A percentile compares a stretch with the other conserved stretches of the same genome.
phyloP scores from a whole-genome alignment of 2,113 vertebrate genomes.

The Nyctibius bracteatus region DNA sequence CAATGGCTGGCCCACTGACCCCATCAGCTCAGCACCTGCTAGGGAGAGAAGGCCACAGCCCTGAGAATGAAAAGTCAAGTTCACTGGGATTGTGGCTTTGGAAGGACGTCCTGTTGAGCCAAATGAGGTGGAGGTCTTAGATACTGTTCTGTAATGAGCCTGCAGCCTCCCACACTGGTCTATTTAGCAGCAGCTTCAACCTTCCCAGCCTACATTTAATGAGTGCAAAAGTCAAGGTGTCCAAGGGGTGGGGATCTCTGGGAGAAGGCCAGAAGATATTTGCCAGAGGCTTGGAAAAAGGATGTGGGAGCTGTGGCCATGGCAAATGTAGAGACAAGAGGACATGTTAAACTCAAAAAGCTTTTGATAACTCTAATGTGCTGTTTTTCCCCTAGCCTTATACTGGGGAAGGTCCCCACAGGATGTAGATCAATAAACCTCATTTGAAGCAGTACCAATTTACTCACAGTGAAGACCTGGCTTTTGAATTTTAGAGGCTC shows the following conservation, averaged over 20 bases:
- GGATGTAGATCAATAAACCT: background rate
- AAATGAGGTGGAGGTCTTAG: background rate
- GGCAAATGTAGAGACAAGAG: background rate
- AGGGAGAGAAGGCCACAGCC: background rate
- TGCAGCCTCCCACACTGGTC: background rate
- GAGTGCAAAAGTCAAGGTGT: background rate
- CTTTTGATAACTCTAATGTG: background rate
- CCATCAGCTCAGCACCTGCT: background rate
- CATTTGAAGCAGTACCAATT: background rate
- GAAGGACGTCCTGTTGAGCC: background rate
- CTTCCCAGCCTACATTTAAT: background rate
- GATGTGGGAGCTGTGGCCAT: fast-evolving
- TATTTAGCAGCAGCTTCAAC: background rate
- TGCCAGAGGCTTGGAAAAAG: background rate
- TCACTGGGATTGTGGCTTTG: background rate
- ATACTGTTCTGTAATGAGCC: background rate
- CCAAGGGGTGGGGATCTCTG: background rate
- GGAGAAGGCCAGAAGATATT: background rate
- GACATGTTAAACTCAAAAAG: background rate
- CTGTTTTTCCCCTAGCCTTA: background rate
- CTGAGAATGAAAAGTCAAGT: background rate
- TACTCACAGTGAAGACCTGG: background rate
- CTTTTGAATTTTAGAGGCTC: background rate
- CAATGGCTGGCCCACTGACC: background rate
- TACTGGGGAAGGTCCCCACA: background rate